Evolutionary conservation across 2,113 vertebrate species (phyloP).

Genomic region (Numida meleagris): DNA sequence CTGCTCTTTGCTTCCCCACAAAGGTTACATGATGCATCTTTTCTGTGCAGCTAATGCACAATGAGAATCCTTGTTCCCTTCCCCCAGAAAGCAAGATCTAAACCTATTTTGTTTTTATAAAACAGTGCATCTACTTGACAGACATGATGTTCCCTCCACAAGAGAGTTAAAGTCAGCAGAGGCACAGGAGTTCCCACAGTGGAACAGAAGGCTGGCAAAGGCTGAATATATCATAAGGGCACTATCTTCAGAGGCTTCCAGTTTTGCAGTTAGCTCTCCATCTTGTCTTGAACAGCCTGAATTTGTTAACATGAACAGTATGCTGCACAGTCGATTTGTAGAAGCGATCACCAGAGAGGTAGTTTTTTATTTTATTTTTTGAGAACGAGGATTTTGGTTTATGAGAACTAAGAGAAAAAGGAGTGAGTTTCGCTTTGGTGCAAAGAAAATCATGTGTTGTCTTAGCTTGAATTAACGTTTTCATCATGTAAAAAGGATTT

Average conservation of each 20-base stretch:
- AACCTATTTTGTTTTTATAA: neutral
- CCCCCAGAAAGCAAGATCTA: neutral
- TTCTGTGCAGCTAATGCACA: neutral
- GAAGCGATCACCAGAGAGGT: neutral
- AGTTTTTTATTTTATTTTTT: neutral
- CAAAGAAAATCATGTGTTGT: neutral
- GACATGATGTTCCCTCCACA: neutral
- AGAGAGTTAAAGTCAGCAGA: neutral
- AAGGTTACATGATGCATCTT: neutral
- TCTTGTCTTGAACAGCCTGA: neutral
- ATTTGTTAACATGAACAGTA: neutral
- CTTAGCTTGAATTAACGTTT: neutral
- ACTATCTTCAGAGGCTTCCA: neutral
- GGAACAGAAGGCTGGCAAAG: neutral
- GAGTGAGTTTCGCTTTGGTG: neutral
- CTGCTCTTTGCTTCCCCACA: neutral
- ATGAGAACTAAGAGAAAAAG: neutral
- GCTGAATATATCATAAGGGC: neutral
- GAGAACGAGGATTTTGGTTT: neutral
- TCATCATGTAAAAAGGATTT: neutral
- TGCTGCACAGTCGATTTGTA: neutral
- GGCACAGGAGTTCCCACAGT: neutral
- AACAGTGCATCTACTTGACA: neutral
- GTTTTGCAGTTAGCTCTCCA: neutral
- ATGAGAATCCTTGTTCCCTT: neutral